These are phyloP conservation scores for Sigmodon hispidus DNA, from an alignment of 2,113 vertebrate genomes.

Conservation along the genomic window DNA sequence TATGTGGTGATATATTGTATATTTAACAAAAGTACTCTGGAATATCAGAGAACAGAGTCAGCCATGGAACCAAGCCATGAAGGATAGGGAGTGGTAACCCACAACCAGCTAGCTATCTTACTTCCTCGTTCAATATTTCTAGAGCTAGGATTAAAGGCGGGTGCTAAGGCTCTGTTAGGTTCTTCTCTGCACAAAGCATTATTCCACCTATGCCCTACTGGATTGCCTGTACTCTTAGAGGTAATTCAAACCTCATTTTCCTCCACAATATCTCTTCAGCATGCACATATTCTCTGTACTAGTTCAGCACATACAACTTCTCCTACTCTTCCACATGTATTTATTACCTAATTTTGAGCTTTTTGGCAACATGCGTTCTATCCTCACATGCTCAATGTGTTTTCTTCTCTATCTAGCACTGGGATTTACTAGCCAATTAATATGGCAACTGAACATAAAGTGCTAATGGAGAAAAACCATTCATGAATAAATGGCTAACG, in stretches of 20 bases:
- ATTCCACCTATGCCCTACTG: not conserved
- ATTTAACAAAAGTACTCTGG: no score
- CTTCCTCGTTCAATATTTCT: no score
- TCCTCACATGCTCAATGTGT: not conserved
- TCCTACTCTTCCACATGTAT: not conserved
- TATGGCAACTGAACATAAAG: not conserved
- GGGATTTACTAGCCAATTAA: slow-evolving; percentile 25
- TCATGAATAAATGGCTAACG: not conserved
- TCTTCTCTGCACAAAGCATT: not conserved
- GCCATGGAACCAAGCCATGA: no score
- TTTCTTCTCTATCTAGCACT: not conserved
- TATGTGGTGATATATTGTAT: no score
- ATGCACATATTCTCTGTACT: not conserved
- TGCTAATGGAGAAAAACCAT: not conserved
- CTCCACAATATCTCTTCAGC: not conserved
- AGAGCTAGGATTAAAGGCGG: no score
- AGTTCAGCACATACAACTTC: not conserved
- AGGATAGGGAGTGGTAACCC: no score
- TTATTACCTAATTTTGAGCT: not conserved
- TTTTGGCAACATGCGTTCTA: not conserved
- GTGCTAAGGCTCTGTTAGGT: no score
- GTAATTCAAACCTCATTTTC: not conserved
- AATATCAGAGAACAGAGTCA: no score
- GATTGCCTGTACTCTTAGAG: not conserved
- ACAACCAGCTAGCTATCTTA: no score